A percentile compares a stretch with the other conserved stretches of the same genome.
phyloP scores from a whole-genome alignment of 2,888 invertebrate genomes.

The Drosophila conformis region DNA sequence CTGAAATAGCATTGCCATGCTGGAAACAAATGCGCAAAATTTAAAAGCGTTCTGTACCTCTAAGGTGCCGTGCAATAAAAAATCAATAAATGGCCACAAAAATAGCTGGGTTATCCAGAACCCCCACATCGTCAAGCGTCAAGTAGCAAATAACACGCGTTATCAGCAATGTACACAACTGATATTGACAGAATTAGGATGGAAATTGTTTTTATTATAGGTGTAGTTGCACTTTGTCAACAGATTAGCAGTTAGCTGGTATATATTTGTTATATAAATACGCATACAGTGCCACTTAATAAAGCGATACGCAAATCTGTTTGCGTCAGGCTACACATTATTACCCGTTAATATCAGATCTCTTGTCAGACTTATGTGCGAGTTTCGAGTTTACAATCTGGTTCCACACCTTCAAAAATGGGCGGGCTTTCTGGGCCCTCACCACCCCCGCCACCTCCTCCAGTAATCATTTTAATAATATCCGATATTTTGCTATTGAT shows the following conservation, averaged over 20 bases:
- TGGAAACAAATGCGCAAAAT: conserved; percentile 12
- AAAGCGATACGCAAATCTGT: conserved; percentile 15
- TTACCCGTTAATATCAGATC: conserved; percentile 10
- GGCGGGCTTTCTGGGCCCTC: conserved; percentile 61
- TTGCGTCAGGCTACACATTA: conserved; percentile 22
- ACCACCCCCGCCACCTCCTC: conserved; percentile 58
- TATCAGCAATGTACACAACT: conserved; percentile 34
- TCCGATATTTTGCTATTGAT: conserved; percentile 72
- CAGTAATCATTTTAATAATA: conserved; percentile 67
- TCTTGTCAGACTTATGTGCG: conserved; percentile 35
- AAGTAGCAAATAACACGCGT: conserved; percentile 31
- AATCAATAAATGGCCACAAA: conserved; percentile 62
- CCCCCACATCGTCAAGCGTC: conserved; percentile 48
- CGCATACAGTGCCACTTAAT: conserved; percentile 35
- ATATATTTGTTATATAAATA: conserved; percentile 19
- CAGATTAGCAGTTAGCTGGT: conserved; percentile 41
- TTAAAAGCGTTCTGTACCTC: neutral
- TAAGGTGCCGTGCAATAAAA: conserved; percentile 25
- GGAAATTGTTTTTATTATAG: conserved; percentile 44
- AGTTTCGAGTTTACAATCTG: conserved; percentile 69
- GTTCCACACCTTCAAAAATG: conserved; percentile 81
- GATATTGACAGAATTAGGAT: conserved; percentile 58
- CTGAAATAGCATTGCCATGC: conserved; percentile 6
- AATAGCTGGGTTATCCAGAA: conserved; percentile 47
- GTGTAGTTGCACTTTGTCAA: conserved; percentile 32